These are phyloP conservation scores for Chaetops frenatus DNA, from an alignment of 2,113 vertebrate genomes.

Conservation along the genomic window DNA sequence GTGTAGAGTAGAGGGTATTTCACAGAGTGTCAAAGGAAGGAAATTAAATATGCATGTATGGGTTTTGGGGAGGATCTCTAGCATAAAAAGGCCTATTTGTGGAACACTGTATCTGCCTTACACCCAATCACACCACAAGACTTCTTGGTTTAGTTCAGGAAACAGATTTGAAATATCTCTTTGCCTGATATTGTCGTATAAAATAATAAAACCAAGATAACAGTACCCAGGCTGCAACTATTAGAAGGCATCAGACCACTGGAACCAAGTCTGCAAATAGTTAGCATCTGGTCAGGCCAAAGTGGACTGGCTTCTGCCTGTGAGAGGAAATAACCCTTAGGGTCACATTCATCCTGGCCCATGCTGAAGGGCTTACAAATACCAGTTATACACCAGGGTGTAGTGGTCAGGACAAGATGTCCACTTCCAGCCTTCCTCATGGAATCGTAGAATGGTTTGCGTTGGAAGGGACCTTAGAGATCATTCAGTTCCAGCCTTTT, in stretches of 20 bases:
- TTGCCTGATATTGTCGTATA: not conserved
- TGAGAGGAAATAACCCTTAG: not conserved
- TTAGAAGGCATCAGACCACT: not conserved
- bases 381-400: not conserved
- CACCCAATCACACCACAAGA: not conserved
- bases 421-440: not conserved
- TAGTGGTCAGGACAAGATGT: not conserved
- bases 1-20: not conserved
- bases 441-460: not conserved
- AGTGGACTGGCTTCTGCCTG: not conserved
- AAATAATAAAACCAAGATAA: not conserved
- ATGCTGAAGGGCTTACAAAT: not conserved
- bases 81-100: not conserved
- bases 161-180: not conserved
- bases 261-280: not conserved
- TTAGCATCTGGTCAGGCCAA: not conserved
- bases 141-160: not conserved
- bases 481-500: not conserved
- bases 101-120: not conserved
- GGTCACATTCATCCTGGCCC: fast-evolving
- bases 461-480: not conserved
- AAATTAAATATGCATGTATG: not conserved
- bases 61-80: not conserved
- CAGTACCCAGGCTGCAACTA: not conserved
- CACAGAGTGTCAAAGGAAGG: not conserved